Percentiles rank a stretch among this genome's conserved stretches.
Conservation (phyloP, 2,113 vertebrate species). For the Scomber scombrus region DNA sequence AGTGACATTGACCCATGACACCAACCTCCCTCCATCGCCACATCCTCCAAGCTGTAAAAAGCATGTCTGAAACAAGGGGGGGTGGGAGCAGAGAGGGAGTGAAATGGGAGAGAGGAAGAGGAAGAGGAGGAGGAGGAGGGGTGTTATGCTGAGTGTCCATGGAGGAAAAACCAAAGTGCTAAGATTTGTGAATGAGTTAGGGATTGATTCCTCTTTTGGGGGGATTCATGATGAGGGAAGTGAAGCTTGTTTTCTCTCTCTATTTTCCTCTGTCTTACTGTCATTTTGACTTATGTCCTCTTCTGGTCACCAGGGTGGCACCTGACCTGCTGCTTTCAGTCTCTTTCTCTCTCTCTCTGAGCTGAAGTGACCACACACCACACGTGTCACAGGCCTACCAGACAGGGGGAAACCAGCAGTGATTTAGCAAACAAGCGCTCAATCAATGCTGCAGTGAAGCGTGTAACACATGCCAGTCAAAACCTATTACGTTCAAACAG, state of each 20-base stretch:
- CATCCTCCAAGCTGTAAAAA: slow-evolving; percentile 84
- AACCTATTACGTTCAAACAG: slow-evolving; percentile 91
- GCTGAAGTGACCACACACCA: slow-evolving; percentile 83
- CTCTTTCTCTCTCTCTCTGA: slow-evolving; percentile 26
- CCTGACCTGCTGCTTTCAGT: slow-evolving; percentile 17
- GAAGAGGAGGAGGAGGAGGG: slow-evolving; percentile 56
- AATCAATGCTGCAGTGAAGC: slow-evolving; percentile 92
- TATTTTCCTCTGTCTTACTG: neutral
- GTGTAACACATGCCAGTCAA: slow-evolving; percentile 92
- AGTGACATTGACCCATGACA: slow-evolving; percentile 83
- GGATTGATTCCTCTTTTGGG: slow-evolving; percentile 20
- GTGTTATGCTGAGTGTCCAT: slow-evolving; percentile 71
- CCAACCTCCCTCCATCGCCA: slow-evolving; percentile 74
- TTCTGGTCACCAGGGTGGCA: slow-evolving; percentile 22
- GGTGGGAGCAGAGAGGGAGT: slow-evolving; percentile 53
- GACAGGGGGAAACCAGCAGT: slow-evolving; percentile 85
- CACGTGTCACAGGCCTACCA: slow-evolving; percentile 83
- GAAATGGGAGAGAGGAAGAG: slow-evolving; percentile 55
- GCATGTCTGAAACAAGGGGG: slow-evolving; percentile 75
- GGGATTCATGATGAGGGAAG: slow-evolving; percentile 27
- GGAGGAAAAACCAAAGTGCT: slow-evolving; percentile 71
- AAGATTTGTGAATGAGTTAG: slow-evolving; percentile 62
- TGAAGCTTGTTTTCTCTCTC: slow-evolving; percentile 1
- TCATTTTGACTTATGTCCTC: slow-evolving; percentile 33
- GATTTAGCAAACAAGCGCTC: slow-evolving; percentile 94